A percentile compares a stretch with the other conserved stretches of the same genome.
Evolutionary conservation across 2,888 invertebrate genomes (phyloP).

Genomic region (Lasius fuliginosus): DNA sequence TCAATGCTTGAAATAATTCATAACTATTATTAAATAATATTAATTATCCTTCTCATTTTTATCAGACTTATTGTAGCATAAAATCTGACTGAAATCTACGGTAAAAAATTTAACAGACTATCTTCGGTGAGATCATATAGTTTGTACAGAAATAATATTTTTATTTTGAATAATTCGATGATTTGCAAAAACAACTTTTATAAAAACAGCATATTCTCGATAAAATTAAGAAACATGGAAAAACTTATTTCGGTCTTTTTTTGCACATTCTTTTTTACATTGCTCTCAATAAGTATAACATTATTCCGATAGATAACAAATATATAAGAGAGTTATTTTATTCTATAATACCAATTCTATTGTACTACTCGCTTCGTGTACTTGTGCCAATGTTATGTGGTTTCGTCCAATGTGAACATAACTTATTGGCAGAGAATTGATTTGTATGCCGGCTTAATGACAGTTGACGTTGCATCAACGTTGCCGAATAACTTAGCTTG

Average conservation of each 20-base stretch:
- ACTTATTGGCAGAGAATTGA: constrained; percentile 6
- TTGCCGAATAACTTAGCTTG: constrained; percentile 2
- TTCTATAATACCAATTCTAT: neutral
- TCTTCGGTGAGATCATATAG: constrained; percentile 1
- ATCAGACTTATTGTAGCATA: neutral
- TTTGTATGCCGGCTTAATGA: neutral
- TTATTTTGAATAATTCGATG: constrained; percentile 21
- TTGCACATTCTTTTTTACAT: neutral
- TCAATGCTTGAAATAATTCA: neutral
- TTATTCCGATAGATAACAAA: constrained; percentile 17
- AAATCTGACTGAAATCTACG: constrained; percentile 24
- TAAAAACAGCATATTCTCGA: constrained; percentile 17
- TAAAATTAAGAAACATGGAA: neutral
- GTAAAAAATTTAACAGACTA: neutral
- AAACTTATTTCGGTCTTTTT: neutral
- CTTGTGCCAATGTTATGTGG: constrained; percentile 18
- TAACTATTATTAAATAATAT: neutral
- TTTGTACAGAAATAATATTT: constrained; percentile 20
- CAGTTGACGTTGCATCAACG: constrained; percentile 20
- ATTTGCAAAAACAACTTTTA: constrained; percentile 10
- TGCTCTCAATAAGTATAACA: neutral
- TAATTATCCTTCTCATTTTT: neutral
- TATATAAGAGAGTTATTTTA: neutral
- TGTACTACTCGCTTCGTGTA: constrained; percentile 22
- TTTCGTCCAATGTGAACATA: constrained; percentile 14